Conservation (phyloP, 2,113 vertebrate species). For the Willisornis vidua region DNA sequence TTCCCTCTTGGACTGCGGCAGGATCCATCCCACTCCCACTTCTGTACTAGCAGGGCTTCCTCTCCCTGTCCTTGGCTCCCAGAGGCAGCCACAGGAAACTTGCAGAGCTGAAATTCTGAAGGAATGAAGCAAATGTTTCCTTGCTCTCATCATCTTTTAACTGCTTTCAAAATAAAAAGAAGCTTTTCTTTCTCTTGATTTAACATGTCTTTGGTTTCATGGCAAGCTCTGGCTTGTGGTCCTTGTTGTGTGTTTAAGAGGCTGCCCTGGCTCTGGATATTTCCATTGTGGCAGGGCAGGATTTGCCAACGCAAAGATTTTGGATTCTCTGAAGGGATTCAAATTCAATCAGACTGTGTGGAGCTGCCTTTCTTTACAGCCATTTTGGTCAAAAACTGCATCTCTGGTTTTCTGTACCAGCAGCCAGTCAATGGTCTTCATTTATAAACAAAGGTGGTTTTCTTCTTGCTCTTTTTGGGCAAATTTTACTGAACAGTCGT, state of each 20-base stretch:
- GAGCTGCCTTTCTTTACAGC: not conserved
- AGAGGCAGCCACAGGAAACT: not conserved
- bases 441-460: not conserved
- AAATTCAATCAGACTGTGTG: not conserved
- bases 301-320: constrained; percentile 14
- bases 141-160: not conserved
- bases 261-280: not conserved
- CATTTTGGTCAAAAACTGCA: not conserved
- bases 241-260: not conserved
- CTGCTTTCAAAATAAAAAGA: not conserved
- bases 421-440: not conserved
- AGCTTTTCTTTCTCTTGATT: not conserved
- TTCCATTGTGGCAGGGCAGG: not conserved
- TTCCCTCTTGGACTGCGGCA: not conserved
- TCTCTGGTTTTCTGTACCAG: not conserved
- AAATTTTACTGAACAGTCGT: not conserved
- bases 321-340: not conserved
- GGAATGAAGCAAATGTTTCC: constrained; percentile 26
- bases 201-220: not conserved
- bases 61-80: not conserved
- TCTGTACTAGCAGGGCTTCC: not conserved
- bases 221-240: constrained; percentile 8
- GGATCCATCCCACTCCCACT: not conserved
- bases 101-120: not conserved
- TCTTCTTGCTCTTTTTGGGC: not conserved